Conservation (phyloP, 2,888 invertebrate genomes). For the Acrocera orbiculus region DNA sequence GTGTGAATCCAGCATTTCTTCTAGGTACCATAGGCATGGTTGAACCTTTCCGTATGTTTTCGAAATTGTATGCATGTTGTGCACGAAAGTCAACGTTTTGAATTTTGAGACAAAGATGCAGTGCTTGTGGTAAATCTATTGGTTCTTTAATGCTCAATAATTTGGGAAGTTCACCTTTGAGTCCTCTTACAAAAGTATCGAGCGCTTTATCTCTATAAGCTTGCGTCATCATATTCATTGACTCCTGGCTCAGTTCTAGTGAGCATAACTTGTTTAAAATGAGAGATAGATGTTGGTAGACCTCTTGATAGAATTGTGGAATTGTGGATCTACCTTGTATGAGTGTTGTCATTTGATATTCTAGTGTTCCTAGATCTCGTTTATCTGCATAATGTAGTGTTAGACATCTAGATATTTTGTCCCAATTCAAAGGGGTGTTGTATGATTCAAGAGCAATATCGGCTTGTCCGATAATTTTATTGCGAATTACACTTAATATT, state of each 20-base stretch:
- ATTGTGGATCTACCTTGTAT: constrained; percentile 10
- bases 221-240: constrained; percentile 8
- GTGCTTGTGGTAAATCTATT: constrained; percentile 1
- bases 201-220: constrained; percentile 13
- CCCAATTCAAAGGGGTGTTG: constrained; percentile 8
- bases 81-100: constrained; percentile 3
- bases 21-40: constrained; percentile 1
- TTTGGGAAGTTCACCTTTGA: constrained; percentile 10
- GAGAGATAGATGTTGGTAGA: constrained; percentile 13
- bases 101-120: not conserved
- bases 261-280: constrained; percentile 13
- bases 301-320: constrained; percentile 12
- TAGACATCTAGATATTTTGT: constrained; percentile 4
- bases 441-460: constrained; percentile 5
- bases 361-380: constrained; percentile 9
- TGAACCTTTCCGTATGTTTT: not conserved
- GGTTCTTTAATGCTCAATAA: constrained; percentile 5
- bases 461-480: constrained; percentile 4
- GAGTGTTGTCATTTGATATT: constrained; percentile 10
- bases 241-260: constrained; percentile 12
- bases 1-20: not conserved
- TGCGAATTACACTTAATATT: constrained; percentile 2
- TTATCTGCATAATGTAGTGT: constrained; percentile 10
- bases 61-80: not conserved
- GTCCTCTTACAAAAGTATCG: constrained; percentile 13